Evolutionary conservation across 2,888 invertebrate species (phyloP).

Genomic region (Sisyra terminalis): DNA sequence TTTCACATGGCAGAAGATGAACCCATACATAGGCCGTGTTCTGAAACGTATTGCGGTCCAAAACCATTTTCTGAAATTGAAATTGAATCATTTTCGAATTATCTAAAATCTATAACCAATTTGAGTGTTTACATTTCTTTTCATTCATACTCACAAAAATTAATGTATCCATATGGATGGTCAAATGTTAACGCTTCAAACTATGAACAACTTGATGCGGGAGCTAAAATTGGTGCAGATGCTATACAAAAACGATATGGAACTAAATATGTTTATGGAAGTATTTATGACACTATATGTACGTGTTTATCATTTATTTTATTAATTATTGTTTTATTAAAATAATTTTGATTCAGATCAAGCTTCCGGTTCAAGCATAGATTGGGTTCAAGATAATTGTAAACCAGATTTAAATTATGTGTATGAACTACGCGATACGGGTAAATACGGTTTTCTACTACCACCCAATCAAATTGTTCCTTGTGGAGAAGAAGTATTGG

Average conservation of each 20-base stretch:
- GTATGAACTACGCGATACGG: slow-evolving; percentile 45
- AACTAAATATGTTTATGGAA: slow-evolving; percentile 15
- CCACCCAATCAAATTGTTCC: slow-evolving; percentile 48
- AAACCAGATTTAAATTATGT: slow-evolving; percentile 44
- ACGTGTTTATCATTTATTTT: slow-evolving; percentile 16
- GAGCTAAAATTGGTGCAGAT: slow-evolving; percentile 25
- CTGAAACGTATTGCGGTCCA: slow-evolving; percentile 47
- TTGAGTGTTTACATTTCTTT: slow-evolving; percentile 49
- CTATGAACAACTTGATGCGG: slow-evolving; percentile 38
- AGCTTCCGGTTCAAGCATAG: slow-evolving; percentile 44
- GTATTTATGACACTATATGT: slow-evolving; percentile 31
- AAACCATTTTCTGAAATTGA: slow-evolving; percentile 55
- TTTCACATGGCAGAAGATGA: slow-evolving; percentile 28
- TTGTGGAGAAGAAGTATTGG: slow-evolving; percentile 44
- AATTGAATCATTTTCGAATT: slow-evolving; percentile 34
- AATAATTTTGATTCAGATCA: slow-evolving; percentile 26
- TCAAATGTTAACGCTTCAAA: slow-evolving; percentile 31
- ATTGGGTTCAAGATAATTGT: slow-evolving; percentile 52
- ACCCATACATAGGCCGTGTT: slow-evolving; percentile 36
- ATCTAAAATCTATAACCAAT: slow-evolving; percentile 30
- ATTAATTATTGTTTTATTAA: not conserved
- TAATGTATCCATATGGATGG: slow-evolving; percentile 50
- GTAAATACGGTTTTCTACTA: slow-evolving; percentile 45
- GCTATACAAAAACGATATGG: not conserved
- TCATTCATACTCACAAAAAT: slow-evolving; percentile 56